Base-by-base conservation (phyloP, 30 jellyfish, hydroid and myxozoan species). In the Hydra vulgaris region DNA sequence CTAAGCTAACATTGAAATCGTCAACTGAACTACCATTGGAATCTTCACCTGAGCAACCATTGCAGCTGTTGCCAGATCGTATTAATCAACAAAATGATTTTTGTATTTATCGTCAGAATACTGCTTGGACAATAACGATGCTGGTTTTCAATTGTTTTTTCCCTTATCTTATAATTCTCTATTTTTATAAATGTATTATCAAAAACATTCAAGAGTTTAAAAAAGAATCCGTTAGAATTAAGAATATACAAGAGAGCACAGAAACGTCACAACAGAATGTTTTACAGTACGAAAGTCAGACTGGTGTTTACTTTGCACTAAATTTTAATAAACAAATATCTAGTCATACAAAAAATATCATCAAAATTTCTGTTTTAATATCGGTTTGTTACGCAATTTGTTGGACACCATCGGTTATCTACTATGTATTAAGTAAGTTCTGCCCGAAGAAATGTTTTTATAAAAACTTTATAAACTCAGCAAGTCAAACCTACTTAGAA, bases 361-460 rank as follows among this genome's bases (percentile, higher is more conserved):
- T 12, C 5, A 40, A 5, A 3, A 40, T 78, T 52, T 55, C 85
- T 17, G 20, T 78, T 25, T 0, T 78, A 18, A 53, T 78, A 78
- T 26, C 85, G 3, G 54, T 78, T 15, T 76, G 66, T 0, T 78
- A 78, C 80, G 40, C 69, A 3, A 21, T 78, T 26, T 78, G 40
- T 22, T 78, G 85, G 85, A 20, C 54, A n/a, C 85, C 85, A 12
- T 78, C 85, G 18, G 78, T 78, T 54, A 53, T 78, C 17, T 78
- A 78, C 54, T 78, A 78, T 54, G 69, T 40, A 18, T 19, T 78
- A 8, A 53, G 20, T 23, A 23, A 27, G 12, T 25, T 78, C 24
- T 78, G 85, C 26, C 80, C 85, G 4, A 78, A 78, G 17, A 23
- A 52, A 0, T 78, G 85, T 23, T 78, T 78, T 80, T 20, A 40